Conservation (phyloP, 2,113 vertebrate species). For the Etheostoma spectabile region DNA sequence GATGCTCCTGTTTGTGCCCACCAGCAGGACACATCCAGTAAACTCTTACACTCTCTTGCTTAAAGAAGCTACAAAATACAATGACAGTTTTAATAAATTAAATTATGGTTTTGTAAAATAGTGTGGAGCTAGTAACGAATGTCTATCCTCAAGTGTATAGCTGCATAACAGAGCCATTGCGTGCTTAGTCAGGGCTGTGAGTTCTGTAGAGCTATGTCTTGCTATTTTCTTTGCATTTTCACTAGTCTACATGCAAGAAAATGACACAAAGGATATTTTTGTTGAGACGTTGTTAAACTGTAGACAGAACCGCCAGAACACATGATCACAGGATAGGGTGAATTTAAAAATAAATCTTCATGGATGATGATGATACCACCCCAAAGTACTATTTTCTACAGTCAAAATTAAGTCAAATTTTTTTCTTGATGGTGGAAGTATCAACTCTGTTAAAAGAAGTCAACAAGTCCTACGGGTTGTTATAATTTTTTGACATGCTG, state of each 20-base stretch:
- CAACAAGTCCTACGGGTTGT: background rate
- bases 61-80: background rate
- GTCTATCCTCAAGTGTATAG: background rate
- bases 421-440: background rate
- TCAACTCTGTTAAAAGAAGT: background rate
- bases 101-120: background rate
- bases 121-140: background rate
- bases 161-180: background rate
- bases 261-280: background rate
- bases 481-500: no score
- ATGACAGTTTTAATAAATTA: background rate
- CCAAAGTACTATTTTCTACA: background rate
- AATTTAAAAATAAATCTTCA: background rate
- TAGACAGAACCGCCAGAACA: background rate
- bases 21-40: background rate
- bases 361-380: background rate
- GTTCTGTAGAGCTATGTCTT: background rate
- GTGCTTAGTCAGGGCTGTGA: no score
- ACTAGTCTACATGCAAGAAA: background rate
- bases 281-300: background rate
- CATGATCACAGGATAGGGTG: background rate
- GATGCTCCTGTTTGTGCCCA: slow-evolving; percentile 45
- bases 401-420: background rate
- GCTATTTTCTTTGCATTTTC: background rate
- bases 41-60: background rate